Evolutionary conservation across 2,888 invertebrate species (phyloP).

Genomic region (Drosophila paranaensis): DNA sequence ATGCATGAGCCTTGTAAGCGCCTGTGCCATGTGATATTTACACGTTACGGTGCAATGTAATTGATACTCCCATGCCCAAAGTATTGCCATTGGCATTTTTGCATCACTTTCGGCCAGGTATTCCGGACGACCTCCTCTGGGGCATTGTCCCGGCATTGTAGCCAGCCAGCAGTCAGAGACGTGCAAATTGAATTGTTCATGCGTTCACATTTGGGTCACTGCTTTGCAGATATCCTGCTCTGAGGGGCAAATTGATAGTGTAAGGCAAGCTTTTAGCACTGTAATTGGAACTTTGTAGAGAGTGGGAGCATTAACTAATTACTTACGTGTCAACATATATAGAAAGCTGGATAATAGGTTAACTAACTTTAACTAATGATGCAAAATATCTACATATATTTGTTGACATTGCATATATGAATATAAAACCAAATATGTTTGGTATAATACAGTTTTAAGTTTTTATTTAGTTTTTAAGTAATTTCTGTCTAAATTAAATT

Average conservation of each 20-base stretch:
- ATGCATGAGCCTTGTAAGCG: slow-evolving; percentile 66
- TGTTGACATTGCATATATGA: too few relatives aligned
- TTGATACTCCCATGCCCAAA: slow-evolving; percentile 63
- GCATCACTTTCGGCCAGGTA: slow-evolving; percentile 13
- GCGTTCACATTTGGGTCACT: slow-evolving; percentile 33
- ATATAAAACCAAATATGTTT: too few relatives aligned
- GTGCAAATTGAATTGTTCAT: slow-evolving; percentile 43
- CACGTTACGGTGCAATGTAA: slow-evolving; percentile 66
- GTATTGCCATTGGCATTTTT: slow-evolving; percentile 29
- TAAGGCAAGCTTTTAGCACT: background rate
- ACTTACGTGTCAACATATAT: background rate
- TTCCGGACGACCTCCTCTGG: slow-evolving; percentile 2
- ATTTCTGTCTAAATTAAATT: too few relatives aligned
- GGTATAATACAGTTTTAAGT: too few relatives aligned
- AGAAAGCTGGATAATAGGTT: background rate
- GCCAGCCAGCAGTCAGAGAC: slow-evolving; percentile 11
- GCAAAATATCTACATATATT: too few relatives aligned
- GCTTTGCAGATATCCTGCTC: background rate
- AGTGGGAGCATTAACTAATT: background rate
- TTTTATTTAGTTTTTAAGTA: too few relatives aligned
- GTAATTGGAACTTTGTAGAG: background rate
- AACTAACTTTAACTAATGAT: background rate
- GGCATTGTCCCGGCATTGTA: slow-evolving; percentile 11
- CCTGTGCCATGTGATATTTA: slow-evolving; percentile 46
- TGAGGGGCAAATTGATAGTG: slow-evolving; percentile 1